Conservation (phyloP, 2,797 vertebrate genomes). For the Lepus oiostolus region DNA sequence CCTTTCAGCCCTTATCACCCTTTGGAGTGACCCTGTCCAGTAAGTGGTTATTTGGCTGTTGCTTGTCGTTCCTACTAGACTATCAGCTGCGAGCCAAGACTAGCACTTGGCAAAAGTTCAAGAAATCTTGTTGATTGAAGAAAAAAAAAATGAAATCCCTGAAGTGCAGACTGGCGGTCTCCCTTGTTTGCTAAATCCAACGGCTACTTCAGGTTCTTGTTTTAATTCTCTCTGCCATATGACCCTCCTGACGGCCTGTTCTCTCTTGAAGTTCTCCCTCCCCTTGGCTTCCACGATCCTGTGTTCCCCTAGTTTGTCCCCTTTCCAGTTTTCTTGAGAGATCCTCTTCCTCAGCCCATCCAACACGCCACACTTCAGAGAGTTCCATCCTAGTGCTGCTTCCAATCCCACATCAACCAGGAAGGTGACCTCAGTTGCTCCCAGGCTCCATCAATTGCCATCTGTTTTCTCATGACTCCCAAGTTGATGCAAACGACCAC, state of each 20-base stretch:
- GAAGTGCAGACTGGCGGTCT: background rate
- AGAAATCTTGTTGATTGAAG: background rate
- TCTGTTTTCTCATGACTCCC: background rate
- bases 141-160: background rate
- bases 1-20: background rate
- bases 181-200: background rate
- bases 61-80: background rate
- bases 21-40: background rate
- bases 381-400: too few relatives aligned
- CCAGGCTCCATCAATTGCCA: too few relatives aligned
- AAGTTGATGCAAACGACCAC: background rate
- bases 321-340: background rate
- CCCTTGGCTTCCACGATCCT: background rate
- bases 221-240: background rate
- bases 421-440: background rate
- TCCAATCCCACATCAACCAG: background rate
- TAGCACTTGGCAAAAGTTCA: background rate
- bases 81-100: background rate
- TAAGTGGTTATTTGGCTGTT: background rate
- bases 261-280: background rate
- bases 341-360: background rate
- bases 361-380: background rate
- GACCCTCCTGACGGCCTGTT: background rate
- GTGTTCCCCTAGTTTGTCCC: background rate
- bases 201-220: background rate